A percentile compares a stretch with the other conserved stretches of the same genome.
Conservation (phyloP, 64 coral and sea anemone genomes). For the Hydrozoanthus tunicans region DNA sequence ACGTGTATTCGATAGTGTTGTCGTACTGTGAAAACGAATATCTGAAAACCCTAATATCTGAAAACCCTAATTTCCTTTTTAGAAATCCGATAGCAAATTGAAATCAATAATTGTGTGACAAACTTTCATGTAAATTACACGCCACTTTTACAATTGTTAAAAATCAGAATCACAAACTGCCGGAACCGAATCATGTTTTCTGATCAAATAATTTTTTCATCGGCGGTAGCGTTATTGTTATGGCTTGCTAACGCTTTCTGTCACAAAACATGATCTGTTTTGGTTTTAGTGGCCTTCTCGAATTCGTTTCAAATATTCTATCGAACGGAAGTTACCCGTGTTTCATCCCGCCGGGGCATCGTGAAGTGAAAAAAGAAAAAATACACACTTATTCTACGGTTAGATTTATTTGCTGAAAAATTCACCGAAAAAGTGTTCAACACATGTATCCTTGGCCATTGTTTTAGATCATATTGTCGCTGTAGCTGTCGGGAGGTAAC, state of each 20-base stretch:
- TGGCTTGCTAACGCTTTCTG: slow-evolving; percentile 47
- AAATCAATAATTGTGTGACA: slow-evolving; percentile 26
- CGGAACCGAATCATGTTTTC: slow-evolving; percentile 43
- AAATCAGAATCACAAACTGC: slow-evolving; percentile 40
- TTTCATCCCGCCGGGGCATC: not conserved
- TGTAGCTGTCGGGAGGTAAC: not conserved
- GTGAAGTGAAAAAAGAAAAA: slow-evolving; percentile 9
- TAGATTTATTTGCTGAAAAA: not conserved
- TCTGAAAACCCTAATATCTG: not conserved
- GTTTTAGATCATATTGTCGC: not conserved
- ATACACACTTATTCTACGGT: not conserved
- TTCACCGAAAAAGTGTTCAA: not conserved
- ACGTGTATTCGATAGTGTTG: not conserved
- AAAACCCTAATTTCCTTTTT: slow-evolving; percentile 11
- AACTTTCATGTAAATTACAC: slow-evolving; percentile 21
- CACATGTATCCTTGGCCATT: not conserved
- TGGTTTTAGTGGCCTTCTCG: slow-evolving; percentile 49
- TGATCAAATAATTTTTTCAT: slow-evolving; percentile 44
- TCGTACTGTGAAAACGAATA: not conserved
- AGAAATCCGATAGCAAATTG: slow-evolving; percentile 57
- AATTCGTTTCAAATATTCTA: slow-evolving; percentile 54
- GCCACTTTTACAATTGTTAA: slow-evolving; percentile 10
- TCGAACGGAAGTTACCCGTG: slow-evolving; percentile 47
- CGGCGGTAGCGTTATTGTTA: slow-evolving; percentile 19
- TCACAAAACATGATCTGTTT: slow-evolving; percentile 50